Evolutionary conservation across 2,113 vertebrate genomes (phyloP), one percentile per base, ranked within the genome.

Genomic region (Trachemys scripta): DNA sequence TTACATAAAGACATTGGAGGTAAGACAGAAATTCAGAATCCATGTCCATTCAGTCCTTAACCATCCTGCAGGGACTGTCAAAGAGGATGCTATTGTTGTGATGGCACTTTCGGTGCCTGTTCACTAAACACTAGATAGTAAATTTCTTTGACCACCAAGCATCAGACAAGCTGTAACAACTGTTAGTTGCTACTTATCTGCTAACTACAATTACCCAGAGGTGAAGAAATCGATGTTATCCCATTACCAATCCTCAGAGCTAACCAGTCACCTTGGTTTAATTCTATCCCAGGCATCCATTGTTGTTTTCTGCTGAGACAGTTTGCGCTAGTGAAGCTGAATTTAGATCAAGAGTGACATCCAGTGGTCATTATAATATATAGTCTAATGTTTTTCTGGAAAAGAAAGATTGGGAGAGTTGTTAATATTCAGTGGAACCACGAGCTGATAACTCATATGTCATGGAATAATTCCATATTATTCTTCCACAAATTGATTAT

Each of bases 351-450:
- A 78, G 88, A 78, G 78, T 79, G 96, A 95, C 95, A 94, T 72
- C 93, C 2, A 5, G 95, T 59, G 96, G 92, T 10, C 51, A 51
- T 3, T 11, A 13, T 22, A 51, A 2, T 2, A 25, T 84, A 62
- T 57, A 4, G 45, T 78, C 20, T 38, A 5, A 27, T 51, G 16
- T 62, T 49, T 29, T 54, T 65, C 45, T 1, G 49, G 12, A 4
- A 5, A 10, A 10, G 38, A 47, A 5, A 5, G 35, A 0, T 1
- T 2, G 62, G 20, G 2, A 27, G 0, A 80, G 35, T 24, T 1
- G 0, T 0, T 1, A 27, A 3, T 2, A 1, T 5, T 4, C n/a
- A 0, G 69, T 1, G 9, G 0, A 2, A 0, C 0, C 2, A 20
- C 29, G 6, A 7, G 1, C 1, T 1, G 42, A 19, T 29, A 47